Percentiles rank a stretch among this genome's conserved stretches.
Evolutionary conservation across 2,113 vertebrate species (phyloP).

Genomic region (Clinocottus analis): DNA sequence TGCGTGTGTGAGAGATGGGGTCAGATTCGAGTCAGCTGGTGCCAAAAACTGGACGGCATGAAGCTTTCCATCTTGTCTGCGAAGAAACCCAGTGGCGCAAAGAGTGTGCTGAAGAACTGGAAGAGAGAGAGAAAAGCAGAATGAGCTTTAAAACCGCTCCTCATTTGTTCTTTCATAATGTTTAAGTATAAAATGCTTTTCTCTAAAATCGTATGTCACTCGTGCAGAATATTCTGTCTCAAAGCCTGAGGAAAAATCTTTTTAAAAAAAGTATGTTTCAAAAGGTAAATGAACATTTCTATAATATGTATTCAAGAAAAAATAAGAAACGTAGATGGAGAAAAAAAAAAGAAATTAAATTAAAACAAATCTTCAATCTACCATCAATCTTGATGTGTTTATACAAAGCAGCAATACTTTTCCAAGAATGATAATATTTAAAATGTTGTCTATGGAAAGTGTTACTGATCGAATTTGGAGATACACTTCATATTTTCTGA

Average conservation of each 20-base stretch:
- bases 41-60: constrained; percentile 86
- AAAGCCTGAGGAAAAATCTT: too few relatives aligned
- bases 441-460: constrained; percentile 16
- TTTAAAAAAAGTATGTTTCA: too few relatives aligned
- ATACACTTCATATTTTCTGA: constrained; percentile 41
- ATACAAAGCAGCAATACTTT: neutral
- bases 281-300: neutral
- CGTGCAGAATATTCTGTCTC: neutral
- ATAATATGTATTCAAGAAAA: neutral
- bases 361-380: neutral
- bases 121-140: constrained; percentile 51
- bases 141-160: constrained; percentile 5
- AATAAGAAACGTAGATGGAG: neutral
- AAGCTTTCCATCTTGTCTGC: constrained; percentile 87
- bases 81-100: constrained; percentile 86
- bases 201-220: neutral
- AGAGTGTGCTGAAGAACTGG: constrained; percentile 89
- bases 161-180: neutral
- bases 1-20: constrained; percentile 35
- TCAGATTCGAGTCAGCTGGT: constrained; percentile 84
- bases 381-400: neutral
- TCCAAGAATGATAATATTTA: constrained; percentile 1
- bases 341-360: neutral
- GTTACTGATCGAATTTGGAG: neutral
- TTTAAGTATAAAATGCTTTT: neutral